Percentiles rank a stretch among this genome's conserved stretches.
These are phyloP conservation scores for Chondrosia reniformis DNA, from an alignment of 37 sponge, comb jelly and placozoan species.

Conservation along the genomic window DNA sequence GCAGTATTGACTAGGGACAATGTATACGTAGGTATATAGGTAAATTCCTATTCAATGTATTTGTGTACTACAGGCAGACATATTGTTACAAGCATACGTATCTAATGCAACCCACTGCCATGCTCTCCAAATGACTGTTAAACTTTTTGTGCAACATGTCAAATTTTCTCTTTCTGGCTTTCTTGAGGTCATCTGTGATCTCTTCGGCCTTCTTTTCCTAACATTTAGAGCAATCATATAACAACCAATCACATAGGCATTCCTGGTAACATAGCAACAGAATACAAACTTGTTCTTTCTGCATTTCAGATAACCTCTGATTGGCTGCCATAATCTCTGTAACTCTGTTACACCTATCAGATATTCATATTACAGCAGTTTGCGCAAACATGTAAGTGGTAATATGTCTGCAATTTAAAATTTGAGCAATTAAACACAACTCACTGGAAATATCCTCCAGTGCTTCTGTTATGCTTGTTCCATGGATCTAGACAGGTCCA, in stretches of 20 bases:
- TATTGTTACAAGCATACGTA: neutral
- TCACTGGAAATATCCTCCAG: constrained; percentile 78
- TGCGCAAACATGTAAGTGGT: neutral
- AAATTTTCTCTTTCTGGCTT: neutral
- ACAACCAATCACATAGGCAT: neutral
- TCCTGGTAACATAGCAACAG: neutral
- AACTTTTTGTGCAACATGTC: neutral
- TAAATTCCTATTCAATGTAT: neutral
- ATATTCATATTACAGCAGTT: neutral
- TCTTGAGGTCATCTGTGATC: neutral
- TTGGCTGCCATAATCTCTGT: constrained; percentile 31
- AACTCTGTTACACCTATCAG: constrained; percentile 61
- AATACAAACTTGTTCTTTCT: constrained; percentile 16
- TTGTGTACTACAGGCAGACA: neutral
- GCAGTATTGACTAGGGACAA: neutral
- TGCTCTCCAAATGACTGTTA: constrained; percentile 16
- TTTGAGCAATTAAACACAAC: too few species aligned
- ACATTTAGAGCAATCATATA: neutral
- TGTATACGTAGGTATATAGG: neutral
- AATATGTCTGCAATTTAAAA: too few species aligned
- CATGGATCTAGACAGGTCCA: constrained; percentile 81
- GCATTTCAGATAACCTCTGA: constrained; percentile 23
- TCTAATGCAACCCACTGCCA: neutral
- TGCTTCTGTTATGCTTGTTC: constrained; percentile 48
- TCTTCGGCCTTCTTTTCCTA: neutral